Conservation (phyloP, 2,888 invertebrate genomes). For the Chelonus formosanus region DNA sequence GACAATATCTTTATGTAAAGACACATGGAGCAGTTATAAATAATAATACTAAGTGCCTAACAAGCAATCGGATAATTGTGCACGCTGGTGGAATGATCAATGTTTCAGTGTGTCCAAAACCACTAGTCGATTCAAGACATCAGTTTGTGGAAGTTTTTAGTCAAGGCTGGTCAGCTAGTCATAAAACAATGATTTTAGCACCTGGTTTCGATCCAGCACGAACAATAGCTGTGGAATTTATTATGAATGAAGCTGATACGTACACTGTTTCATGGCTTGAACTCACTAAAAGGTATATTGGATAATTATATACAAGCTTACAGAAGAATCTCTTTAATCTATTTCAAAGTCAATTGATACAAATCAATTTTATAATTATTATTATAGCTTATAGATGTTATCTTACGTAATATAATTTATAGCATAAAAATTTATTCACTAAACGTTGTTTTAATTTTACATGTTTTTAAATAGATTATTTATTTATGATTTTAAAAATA, state of each 20-base stretch:
- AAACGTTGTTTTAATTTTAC: too few species aligned
- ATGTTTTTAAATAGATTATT: not conserved
- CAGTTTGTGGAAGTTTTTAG: conserved; percentile 84
- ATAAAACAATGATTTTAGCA: conserved; percentile 58
- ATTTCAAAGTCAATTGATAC: too few species aligned
- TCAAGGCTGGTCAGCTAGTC: conserved; percentile 76
- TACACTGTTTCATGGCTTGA: conserved; percentile 87
- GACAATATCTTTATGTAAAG: conserved; percentile 82
- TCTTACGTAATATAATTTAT: too few species aligned
- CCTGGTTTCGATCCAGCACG: conserved; percentile 73
- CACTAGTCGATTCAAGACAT: conserved; percentile 68
- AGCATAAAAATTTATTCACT: too few species aligned
- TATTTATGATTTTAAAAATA: not conserved
- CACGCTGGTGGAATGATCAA: conserved; percentile 76
- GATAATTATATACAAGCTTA: not conserved
- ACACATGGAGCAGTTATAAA: conserved; percentile 72
- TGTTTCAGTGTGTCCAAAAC: conserved; percentile 72
- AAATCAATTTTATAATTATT: too few species aligned
- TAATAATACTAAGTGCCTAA: conserved; percentile 73
- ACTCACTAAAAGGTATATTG: conserved; percentile 72
- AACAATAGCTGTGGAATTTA: conserved; percentile 81
- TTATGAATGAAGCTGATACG: conserved; percentile 77
- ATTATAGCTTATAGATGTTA: too few species aligned
- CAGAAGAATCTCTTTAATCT: too few species aligned
- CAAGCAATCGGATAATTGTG: conserved; percentile 80